Percentiles rank a stretch among this genome's conserved stretches.
Conservation (phyloP, 2,797 vertebrate genomes). For the Stomatorhinus walkeri region DNA sequence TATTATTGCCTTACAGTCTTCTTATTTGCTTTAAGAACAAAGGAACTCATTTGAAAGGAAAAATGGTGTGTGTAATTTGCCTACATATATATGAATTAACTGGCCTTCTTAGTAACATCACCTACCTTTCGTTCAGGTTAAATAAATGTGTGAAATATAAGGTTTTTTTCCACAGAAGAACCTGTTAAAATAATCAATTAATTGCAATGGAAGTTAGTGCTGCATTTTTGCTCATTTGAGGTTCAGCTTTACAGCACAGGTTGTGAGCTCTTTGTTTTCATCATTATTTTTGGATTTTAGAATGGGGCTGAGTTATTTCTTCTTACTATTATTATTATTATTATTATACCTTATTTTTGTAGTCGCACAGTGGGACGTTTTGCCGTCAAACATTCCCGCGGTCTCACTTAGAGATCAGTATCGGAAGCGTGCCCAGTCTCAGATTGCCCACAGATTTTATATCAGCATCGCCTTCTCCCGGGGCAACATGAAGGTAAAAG, state of each 20-base stretch:
- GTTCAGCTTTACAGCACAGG: background rate
- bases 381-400: background rate
- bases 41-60: background rate
- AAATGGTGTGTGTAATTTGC: background rate
- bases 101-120: background rate
- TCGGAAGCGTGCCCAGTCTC: conserved; percentile 16
- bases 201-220: background rate
- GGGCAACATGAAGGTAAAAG: conserved; percentile 17
- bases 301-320: background rate
- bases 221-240: background rate
- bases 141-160: background rate
- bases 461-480: background rate
- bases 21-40: conserved; percentile 3
- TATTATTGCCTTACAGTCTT: background rate
- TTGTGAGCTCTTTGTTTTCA: background rate
- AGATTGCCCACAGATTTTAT: background rate
- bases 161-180: background rate
- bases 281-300: background rate
- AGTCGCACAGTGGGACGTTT: background rate
- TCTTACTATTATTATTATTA: background rate
- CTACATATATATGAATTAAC: background rate
- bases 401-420: background rate
- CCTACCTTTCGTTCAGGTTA: background rate
- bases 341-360: background rate
- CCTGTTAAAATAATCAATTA: background rate